phyloP scores from a whole-genome alignment of 2,113 vertebrate genomes.

The Antennarius striatus region DNA sequence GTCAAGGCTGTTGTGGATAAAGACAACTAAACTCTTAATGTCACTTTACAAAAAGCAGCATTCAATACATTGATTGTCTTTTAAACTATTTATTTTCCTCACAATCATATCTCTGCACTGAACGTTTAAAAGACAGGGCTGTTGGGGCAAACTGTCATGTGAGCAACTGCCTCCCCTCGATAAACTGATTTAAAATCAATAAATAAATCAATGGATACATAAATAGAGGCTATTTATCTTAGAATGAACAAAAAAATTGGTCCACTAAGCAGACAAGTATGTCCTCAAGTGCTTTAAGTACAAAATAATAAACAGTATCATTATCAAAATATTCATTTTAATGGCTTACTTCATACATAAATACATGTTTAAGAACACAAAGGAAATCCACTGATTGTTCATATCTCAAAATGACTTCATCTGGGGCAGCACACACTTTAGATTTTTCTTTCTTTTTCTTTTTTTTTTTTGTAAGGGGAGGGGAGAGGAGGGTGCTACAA shows the following conservation, averaged over 20 bases:
- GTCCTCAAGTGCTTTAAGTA: constrained; percentile 95
- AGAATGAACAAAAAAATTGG: constrained; percentile 85
- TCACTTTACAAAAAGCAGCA: constrained; percentile 92
- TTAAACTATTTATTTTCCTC: constrained; percentile 89
- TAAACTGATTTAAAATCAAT: constrained; percentile 52
- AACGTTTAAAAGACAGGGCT: constrained; percentile 93
- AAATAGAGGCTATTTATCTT: constrained; percentile 78
- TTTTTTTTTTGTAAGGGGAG: background rate
- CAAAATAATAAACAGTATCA: constrained; percentile 96
- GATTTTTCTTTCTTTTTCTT: constrained; percentile 53
- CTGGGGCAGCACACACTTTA: constrained; percentile 83
- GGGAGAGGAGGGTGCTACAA: constrained; percentile 86
- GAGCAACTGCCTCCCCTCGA: constrained; percentile 80
- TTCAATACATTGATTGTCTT: constrained; percentile 96
- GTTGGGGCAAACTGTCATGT: constrained; percentile 80
- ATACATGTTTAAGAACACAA: constrained; percentile 97
- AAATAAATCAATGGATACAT: constrained; percentile 82
- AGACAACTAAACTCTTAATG: constrained; percentile 97
- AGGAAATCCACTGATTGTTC: constrained; percentile 87
- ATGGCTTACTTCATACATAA: constrained; percentile 99
- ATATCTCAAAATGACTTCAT: constrained; percentile 89
- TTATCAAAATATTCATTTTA: constrained; percentile 99
- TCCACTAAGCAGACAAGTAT: constrained; percentile 94
- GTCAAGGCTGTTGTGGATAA: constrained; percentile 93
- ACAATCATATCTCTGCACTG: constrained; percentile 65